These are phyloP conservation scores for Netelia virgata DNA, from an alignment of 2,888 invertebrate species.

Conservation along the genomic window DNA sequence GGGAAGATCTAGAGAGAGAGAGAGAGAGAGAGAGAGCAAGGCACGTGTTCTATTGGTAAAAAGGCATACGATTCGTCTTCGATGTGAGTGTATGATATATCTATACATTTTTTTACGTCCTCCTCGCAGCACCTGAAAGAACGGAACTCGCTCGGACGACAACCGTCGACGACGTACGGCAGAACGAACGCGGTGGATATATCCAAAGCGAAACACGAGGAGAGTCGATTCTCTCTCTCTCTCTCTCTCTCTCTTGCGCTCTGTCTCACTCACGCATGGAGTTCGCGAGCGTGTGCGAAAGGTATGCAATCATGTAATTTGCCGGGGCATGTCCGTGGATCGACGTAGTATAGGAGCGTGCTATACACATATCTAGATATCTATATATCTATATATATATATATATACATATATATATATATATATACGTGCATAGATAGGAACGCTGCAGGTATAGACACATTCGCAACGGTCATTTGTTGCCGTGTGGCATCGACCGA, in stretches of 20 bases:
- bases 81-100: not conserved
- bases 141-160: slow-evolving; percentile 59
- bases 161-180: slow-evolving; percentile 48
- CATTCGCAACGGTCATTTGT: slow-evolving; percentile 70
- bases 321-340: slow-evolving; percentile 70
- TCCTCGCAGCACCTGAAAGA: slow-evolving; percentile 29
- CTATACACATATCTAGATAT: not conserved
- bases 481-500: slow-evolving; percentile 58
- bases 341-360: slow-evolving; percentile 51
- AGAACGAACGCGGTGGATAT: slow-evolving; percentile 57
- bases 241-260: not conserved
- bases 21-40: too few species aligned
- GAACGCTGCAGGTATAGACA: slow-evolving; percentile 66
- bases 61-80: not conserved
- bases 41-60: too few species aligned
- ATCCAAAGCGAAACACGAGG: slow-evolving; percentile 67
- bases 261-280: slow-evolving; percentile 24
- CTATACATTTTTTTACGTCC: not conserved
- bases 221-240: slow-evolving; percentile 38
- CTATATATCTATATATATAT: not conserved
- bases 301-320: slow-evolving; percentile 79
- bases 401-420: slow-evolving; percentile 7
- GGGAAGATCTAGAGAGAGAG: too few species aligned
- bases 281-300: slow-evolving; percentile 70
- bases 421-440: slow-evolving; percentile 37